Evolutionary conservation across 92 coral and sea anemone genomes (phyloP).

Genomic region (Parazoanthus atlanticus): DNA sequence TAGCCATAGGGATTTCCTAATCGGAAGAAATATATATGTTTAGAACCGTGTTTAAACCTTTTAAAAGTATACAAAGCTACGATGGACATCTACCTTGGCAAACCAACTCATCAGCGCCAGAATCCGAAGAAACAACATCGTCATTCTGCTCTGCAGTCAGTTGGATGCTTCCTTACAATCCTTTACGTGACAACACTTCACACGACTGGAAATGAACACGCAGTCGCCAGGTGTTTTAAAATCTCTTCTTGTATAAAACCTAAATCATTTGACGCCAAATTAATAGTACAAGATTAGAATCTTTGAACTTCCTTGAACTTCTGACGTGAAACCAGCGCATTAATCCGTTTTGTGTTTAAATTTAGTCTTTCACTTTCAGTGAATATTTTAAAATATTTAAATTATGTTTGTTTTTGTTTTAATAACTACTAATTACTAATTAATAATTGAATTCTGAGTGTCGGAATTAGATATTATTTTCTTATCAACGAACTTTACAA

Average conservation of each 20-base stretch:
- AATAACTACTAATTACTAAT: too few species aligned
- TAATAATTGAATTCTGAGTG: too few species aligned
- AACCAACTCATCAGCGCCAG: background rate
- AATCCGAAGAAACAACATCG: background rate
- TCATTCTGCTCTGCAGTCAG: too few species aligned
- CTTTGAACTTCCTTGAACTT: background rate
- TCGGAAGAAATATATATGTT: background rate
- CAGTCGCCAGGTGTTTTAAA: background rate
- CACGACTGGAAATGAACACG: background rate
- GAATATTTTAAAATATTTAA: background rate
- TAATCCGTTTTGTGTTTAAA: background rate
- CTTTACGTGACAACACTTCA: too few species aligned
- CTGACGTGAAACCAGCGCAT: background rate
- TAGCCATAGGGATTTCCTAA: background rate
- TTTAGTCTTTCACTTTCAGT: background rate
- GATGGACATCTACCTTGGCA: background rate
- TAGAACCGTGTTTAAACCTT: background rate
- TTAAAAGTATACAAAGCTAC: background rate
- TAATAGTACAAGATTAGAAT: background rate
- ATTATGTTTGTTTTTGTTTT: background rate
- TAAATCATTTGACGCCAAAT: background rate
- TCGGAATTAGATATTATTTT: background rate
- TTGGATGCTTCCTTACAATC: too few species aligned
- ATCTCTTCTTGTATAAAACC: background rate
- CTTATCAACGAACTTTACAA: too few species aligned